These are phyloP conservation scores for Aurelia sp. DNA, from an alignment of 30 jellyfish, hydroid and myxozoan species.

Conservation along the genomic window DNA sequence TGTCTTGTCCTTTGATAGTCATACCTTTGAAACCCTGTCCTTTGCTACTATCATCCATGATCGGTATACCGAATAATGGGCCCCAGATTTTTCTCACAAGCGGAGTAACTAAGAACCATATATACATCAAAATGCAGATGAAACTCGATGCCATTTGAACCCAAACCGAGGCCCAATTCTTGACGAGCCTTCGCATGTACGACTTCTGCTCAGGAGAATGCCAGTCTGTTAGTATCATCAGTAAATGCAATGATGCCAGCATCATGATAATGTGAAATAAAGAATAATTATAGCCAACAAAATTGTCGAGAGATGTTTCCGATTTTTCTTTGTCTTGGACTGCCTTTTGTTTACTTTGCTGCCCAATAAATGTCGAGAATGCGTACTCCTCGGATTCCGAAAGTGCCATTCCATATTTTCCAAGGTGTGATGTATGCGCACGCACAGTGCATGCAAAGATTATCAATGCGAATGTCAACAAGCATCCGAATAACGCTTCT, in stretches of 20 bases:
- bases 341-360: constrained; percentile 37
- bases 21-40: constrained; percentile 21
- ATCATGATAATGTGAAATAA: constrained; percentile 89
- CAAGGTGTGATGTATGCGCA: constrained; percentile 94
- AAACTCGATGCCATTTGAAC: constrained; percentile 99
- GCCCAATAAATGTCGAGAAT: constrained; percentile 50
- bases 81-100: constrained; percentile 88
- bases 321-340: constrained; percentile 47
- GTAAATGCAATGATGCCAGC: constrained; percentile 75
- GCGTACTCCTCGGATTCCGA: constrained; percentile 98
- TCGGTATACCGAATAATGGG: constrained; percentile 82
- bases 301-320: constrained; percentile 72
- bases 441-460: constrained; percentile 97
- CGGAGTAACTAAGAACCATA: constrained; percentile 97
- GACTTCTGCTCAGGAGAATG: constrained; percentile 97
- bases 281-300: constrained; percentile 94
- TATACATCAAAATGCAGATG: constrained; percentile 75
- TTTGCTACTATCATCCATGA: constrained; percentile 17
- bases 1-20: constrained; percentile 16
- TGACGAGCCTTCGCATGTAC: constrained; percentile 79
- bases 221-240: constrained; percentile 96
- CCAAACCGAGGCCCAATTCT: constrained; percentile 99
- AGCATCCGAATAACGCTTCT: constrained; percentile 93
- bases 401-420: constrained; percentile 95
- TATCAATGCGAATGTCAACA: constrained; percentile 78